Base-by-base conservation (phyloP, 2,888 invertebrate genomes). In the Blera fallax region DNA sequence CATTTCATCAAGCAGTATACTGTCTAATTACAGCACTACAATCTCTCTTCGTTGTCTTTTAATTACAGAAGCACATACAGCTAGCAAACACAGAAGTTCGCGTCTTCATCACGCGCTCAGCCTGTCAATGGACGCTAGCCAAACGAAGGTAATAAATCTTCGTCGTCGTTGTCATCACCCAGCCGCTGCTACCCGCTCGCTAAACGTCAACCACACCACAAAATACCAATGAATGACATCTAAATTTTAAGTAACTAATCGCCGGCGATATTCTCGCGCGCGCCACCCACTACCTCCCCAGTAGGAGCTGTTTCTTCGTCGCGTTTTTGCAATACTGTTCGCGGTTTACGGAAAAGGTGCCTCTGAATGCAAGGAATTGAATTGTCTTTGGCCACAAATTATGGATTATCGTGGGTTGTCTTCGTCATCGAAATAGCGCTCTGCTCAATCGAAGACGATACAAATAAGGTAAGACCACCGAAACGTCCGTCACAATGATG, bases 71-170 rank as follows among this genome's bases (percentile, higher is more conserved):
- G 5, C 50, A 37, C 24, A 48, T n/a, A 45, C 29, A 29, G 3
- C 50, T 29, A 34, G 32, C 54, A 60, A 6, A 14, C 16, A 24
- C 14, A 40, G 14, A n/a, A 32, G 70, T 43, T 48, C 11, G 32
- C 18, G 60, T 60, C 60, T 78, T 72, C 65, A 83, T 65, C 72
- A 78, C 72, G 78, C 78, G 70, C 72, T 11, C 18, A 40, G 16
- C 1, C 11, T 48, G 29, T 52, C 43, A 78, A 78, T 83, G 72
- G 78, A 83, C 65, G 34, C 60, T 67, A 54, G 78, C 79, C 82
- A 78, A 78, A 64, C 64, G 56, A 70, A 78, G 50, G 65, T 78
- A 78, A 83, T 83, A 83, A 83, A 83, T 78, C 50, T 58, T 54
- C 43, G 34, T 70, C 56, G 58, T 67, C 58, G 62, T 58, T 54